Conservation (phyloP, 2,888 invertebrate genomes). For the Hemistola chrysoprasaria region DNA sequence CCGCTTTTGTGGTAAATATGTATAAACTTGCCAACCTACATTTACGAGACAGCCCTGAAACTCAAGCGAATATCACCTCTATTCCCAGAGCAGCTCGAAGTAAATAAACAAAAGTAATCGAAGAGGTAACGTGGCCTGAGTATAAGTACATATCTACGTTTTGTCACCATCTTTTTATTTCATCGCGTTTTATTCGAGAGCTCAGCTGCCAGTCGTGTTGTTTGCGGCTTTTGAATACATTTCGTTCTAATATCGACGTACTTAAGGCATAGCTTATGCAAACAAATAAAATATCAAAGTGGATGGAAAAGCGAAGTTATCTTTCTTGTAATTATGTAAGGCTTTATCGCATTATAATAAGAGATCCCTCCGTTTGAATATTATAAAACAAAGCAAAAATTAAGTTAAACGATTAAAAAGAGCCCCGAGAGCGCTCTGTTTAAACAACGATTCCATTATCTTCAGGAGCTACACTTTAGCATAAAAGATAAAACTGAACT, state of each 20-base stretch:
- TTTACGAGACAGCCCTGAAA: constrained; percentile 25
- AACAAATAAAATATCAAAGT: constrained; percentile 29
- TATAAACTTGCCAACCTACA: constrained; percentile 65
- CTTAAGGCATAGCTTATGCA: constrained; percentile 30
- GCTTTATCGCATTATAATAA: constrained; percentile 17
- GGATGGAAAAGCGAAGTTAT: constrained; percentile 17
- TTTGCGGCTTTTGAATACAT: constrained; percentile 62
- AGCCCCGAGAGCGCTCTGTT: constrained; percentile 56
- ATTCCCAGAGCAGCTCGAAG: constrained; percentile 23
- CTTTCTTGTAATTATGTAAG: constrained; percentile 18
- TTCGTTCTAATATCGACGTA: constrained; percentile 42
- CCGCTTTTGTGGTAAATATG: constrained; percentile 82
- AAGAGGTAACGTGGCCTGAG: constrained; percentile 43
- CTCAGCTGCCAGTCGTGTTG: constrained; percentile 76
- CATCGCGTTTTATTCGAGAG: constrained; percentile 77
- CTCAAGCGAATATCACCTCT: constrained; percentile 40
- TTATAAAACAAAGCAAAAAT: constrained; percentile 60
- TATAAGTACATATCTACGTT: constrained; percentile 76
- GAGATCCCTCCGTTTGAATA: constrained; percentile 39
- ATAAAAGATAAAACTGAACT: constrained; percentile 74
- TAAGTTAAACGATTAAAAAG: constrained; percentile 76
- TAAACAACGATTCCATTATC: constrained; percentile 77
- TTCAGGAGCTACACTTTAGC: constrained; percentile 57
- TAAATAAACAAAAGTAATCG: constrained; percentile 13
- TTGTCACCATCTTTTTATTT: constrained; percentile 79